Percentiles rank a stretch among this genome's conserved stretches.
Evolutionary conservation across 2,888 invertebrate species (phyloP).

Genomic region (Altica lythri): DNA sequence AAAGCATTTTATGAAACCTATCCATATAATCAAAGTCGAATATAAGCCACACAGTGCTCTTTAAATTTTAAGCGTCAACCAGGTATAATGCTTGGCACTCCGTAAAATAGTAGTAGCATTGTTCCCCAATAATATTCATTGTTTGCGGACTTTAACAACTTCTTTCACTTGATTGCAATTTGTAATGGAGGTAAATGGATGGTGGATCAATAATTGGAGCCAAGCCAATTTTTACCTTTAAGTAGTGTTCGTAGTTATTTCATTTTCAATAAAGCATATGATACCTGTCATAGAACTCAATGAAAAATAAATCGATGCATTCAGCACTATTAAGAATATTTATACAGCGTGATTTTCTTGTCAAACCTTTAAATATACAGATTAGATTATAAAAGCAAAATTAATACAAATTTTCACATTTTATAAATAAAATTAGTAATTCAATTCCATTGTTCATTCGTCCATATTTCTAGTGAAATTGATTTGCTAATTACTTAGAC

Average conservation of each 20-base stretch:
- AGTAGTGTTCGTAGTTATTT: constrained; percentile 25
- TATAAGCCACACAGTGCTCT: background rate
- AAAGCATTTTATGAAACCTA: background rate
- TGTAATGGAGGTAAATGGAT: constrained; percentile 32
- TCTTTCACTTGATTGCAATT: constrained; percentile 30
- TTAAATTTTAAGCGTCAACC: constrained; percentile 1
- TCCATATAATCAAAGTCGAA: background rate
- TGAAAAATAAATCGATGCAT: constrained; percentile 6
- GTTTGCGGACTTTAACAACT: constrained; percentile 26
- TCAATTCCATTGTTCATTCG: no score
- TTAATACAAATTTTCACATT: no score
- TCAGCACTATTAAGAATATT: no score
- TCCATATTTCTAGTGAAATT: no score
- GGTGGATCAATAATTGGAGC: constrained; percentile 29
- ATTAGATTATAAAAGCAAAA: no score
- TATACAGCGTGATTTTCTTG: no score
- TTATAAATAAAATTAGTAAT: no score
- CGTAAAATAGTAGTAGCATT: constrained; percentile 22
- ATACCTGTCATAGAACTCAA: constrained; percentile 8
- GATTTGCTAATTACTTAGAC: no score
- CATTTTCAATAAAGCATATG: constrained; percentile 19
- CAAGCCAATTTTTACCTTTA: constrained; percentile 26
- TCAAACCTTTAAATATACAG: no score
- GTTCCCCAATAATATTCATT: constrained; percentile 25
- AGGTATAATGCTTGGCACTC: constrained; percentile 10